Conservation (phyloP, 2,888 invertebrate genomes). For the Oligia fasciuncula region DNA sequence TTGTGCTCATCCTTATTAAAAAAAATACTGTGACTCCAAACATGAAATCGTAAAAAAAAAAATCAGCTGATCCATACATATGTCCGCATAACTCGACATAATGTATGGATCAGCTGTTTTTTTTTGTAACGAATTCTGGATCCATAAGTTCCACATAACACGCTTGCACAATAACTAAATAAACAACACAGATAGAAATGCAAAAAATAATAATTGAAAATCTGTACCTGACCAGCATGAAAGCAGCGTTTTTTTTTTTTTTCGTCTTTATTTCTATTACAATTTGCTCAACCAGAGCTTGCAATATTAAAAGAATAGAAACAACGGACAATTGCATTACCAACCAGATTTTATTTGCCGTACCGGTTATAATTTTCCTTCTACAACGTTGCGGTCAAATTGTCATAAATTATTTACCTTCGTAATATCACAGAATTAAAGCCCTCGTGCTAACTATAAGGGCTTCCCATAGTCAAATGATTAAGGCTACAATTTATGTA, state of each 20-base stretch:
- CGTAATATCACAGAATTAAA: constrained; percentile 75
- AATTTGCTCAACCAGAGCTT: not conserved
- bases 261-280: not conserved
- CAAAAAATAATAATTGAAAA: not conserved
- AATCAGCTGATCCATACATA: too few species aligned
- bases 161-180: not conserved
- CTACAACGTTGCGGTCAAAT: constrained; percentile 61
- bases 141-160: not conserved
- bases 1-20: not conserved
- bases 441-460: constrained; percentile 71
- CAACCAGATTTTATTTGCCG: constrained; percentile 14
- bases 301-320: constrained; percentile 23
- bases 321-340: constrained; percentile 21
- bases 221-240: not conserved
- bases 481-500: constrained; percentile 79
- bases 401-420: constrained; percentile 70
- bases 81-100: too few species aligned
- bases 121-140: not conserved
- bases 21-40: not conserved
- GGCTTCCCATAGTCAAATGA: constrained; percentile 74
- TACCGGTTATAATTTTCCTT: constrained; percentile 16
- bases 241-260: not conserved
- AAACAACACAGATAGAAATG: not conserved
- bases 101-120: too few species aligned
- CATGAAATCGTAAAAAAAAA: not conserved